Percentiles rank a stretch among this genome's conserved stretches.
These are phyloP conservation scores for Stegodyphus mimosarum DNA, from an alignment of 1,140 invertebrate species.

Conservation along the genomic window DNA sequence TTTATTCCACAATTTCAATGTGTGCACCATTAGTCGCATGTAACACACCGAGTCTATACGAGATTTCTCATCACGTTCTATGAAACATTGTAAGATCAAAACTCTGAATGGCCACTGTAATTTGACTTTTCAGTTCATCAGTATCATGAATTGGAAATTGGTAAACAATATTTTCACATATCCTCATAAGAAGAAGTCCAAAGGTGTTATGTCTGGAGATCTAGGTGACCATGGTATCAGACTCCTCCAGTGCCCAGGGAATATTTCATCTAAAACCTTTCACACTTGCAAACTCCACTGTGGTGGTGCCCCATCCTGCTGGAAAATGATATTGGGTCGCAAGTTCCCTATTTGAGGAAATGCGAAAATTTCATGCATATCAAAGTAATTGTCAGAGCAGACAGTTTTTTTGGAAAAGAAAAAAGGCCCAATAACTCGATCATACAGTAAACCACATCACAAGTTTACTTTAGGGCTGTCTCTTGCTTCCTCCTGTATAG, in stretches of 20 bases:
- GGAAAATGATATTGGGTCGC: neutral
- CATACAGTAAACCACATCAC: neutral
- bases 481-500: neutral
- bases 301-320: neutral
- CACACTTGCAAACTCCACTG: too few species aligned
- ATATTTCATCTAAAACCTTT: too few species aligned
- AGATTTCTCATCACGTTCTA: too few species aligned
- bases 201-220: neutral
- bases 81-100: too few species aligned
- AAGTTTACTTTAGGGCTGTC: neutral
- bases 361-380: neutral
- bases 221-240: neutral
- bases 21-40: neutral
- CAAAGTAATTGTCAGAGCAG: neutral
- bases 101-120: too few species aligned
- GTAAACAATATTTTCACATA: too few species aligned
- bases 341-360: neutral
- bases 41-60: too few species aligned
- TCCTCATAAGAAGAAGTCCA: neutral
- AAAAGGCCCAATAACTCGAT: neutral
- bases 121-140: conserved; percentile 1
- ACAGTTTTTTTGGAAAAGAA: neutral
- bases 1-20: neutral
- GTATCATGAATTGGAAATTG: too few species aligned
- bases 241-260: too few species aligned